phyloP scores from a whole-genome alignment of 2,797 vertebrate genomes.

The Scleropages formosus region DNA sequence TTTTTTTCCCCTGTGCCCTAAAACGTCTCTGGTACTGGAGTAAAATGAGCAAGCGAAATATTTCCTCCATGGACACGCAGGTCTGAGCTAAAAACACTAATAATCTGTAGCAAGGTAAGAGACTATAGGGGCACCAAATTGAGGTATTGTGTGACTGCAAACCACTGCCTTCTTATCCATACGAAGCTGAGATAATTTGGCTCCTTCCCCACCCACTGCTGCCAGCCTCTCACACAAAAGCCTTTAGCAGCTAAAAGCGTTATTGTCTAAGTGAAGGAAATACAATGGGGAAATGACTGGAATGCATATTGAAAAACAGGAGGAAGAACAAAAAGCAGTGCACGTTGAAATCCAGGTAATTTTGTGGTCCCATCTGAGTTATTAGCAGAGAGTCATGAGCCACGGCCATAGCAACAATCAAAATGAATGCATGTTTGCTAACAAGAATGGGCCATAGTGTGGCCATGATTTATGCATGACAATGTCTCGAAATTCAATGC shows the following conservation, averaged over 20 bases:
- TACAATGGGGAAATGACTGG: background rate
- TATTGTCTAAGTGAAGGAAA: slow-evolving; percentile 2
- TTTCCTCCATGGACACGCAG: slow-evolving; percentile 5
- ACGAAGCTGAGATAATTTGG: background rate
- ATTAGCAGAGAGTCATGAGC: background rate
- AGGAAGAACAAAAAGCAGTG: background rate
- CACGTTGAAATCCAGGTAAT: background rate
- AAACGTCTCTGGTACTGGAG: too few species aligned
- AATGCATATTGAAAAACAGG: background rate
- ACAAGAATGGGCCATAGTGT: background rate
- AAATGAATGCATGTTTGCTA: slow-evolving; percentile 25
- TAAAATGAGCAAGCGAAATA: background rate
- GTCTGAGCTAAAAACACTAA: slow-evolving; percentile 9
- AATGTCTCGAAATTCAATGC: slow-evolving; percentile 15
- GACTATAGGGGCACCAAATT: background rate
- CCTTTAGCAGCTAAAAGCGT: background rate
- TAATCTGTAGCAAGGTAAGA: background rate
- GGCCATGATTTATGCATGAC: slow-evolving; percentile 16
- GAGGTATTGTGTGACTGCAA: background rate
- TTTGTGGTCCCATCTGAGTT: background rate
- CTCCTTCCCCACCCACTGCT: background rate
- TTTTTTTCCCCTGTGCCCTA: too few species aligned
- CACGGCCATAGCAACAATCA: background rate
- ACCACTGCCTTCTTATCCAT: background rate
- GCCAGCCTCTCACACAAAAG: background rate